Conservation (phyloP, 2,888 invertebrate genomes). For the Dorcus parallelipipedus region DNA sequence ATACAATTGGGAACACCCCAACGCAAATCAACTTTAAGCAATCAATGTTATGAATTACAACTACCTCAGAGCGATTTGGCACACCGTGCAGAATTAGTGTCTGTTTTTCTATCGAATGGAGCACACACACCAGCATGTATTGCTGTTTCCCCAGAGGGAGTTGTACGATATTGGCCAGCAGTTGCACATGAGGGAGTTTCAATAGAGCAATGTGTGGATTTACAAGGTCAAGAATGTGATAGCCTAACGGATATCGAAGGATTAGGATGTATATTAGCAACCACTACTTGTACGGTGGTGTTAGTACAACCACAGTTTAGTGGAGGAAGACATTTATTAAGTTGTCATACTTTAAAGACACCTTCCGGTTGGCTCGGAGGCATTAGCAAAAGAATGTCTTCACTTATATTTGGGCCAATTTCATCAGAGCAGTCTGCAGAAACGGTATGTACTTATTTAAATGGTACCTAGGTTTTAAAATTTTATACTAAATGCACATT, state of each 20-base stretch:
- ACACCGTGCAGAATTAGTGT: slow-evolving; percentile 81
- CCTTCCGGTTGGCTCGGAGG: slow-evolving; percentile 86
- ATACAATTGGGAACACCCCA: slow-evolving; percentile 48
- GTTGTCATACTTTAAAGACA: slow-evolving; percentile 65
- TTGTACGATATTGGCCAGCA: slow-evolving; percentile 87
- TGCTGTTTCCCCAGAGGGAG: slow-evolving; percentile 91
- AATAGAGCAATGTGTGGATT: slow-evolving; percentile 78
- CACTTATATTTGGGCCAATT: slow-evolving; percentile 75
- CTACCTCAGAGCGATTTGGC: slow-evolving; percentile 90
- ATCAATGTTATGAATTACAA: slow-evolving; percentile 79
- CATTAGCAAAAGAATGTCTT: slow-evolving; percentile 75
- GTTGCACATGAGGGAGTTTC: slow-evolving; percentile 84
- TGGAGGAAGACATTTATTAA: slow-evolving; percentile 67
- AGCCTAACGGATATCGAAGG: slow-evolving; percentile 65
- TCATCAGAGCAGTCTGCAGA: slow-evolving; percentile 60
- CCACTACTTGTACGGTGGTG: slow-evolving; percentile 86
- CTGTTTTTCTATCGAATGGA: slow-evolving; percentile 61
- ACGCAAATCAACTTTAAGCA: slow-evolving; percentile 44
- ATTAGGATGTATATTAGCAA: slow-evolving; percentile 79
- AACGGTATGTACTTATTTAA: slow-evolving; percentile 52
- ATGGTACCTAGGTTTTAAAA: neutral
- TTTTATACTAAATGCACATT: too few species aligned
- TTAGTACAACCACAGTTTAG: slow-evolving; percentile 62
- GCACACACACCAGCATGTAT: slow-evolving; percentile 75
- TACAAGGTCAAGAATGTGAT: slow-evolving; percentile 86